These are phyloP conservation scores for Trinectes maculatus DNA, from an alignment of 2,113 vertebrate species.

Conservation along the genomic window DNA sequence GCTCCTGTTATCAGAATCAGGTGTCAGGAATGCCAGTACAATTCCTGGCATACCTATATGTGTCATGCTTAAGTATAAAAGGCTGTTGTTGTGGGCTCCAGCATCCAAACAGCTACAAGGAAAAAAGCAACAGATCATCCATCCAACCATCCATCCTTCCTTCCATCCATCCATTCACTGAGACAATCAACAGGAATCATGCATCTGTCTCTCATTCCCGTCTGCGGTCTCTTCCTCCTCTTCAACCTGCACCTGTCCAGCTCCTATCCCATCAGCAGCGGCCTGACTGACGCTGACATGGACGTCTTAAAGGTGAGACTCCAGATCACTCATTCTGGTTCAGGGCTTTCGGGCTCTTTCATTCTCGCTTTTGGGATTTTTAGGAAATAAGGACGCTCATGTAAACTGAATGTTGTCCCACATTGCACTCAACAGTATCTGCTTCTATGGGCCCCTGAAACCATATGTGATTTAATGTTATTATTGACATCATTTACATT, in stretches of 20 bases:
- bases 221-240: conserved; percentile 69
- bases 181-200: conserved; percentile 51
- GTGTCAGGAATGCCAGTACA: conserved; percentile 80
- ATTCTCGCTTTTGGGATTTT: neutral
- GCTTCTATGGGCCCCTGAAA: neutral
- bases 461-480: neutral
- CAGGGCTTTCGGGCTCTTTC: neutral
- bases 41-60: conserved; percentile 76
- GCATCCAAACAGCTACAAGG: conserved; percentile 46
- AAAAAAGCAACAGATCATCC: conserved; percentile 20
- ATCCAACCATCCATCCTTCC: neutral
- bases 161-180: too few relatives aligned
- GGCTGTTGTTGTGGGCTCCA: conserved; percentile 23
- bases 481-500: too few relatives aligned
- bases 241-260: conserved; percentile 67
- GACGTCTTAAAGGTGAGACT: conserved; percentile 85
- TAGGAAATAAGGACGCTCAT: neutral
- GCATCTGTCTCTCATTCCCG: conserved; percentile 38
- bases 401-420: too few relatives aligned
- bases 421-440: neutral
- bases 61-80: conserved; percentile 77
- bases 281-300: conserved; percentile 75
- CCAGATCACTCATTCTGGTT: neutral
- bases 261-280: conserved; percentile 75
- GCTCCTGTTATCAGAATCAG: conserved; percentile 78